Percentiles rank a stretch among this genome's conserved stretches.
Conservation (phyloP, 2,797 vertebrate species). For the Clarias fuscus region DNA sequence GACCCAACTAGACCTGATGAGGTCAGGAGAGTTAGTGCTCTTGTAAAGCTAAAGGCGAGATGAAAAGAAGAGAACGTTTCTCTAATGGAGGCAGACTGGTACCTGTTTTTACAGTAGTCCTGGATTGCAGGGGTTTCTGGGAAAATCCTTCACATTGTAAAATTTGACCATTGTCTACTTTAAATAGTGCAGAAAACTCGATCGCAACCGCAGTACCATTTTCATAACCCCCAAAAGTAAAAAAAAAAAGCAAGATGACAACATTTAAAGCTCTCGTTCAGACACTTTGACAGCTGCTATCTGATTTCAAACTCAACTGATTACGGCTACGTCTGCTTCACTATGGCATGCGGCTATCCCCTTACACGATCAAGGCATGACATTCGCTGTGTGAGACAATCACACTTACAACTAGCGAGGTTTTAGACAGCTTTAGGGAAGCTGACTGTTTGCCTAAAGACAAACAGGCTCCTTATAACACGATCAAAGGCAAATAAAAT, state of each 20-base stretch:
- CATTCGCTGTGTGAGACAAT: neutral
- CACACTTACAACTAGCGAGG: neutral
- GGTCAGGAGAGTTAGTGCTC: slow-evolving; percentile 60
- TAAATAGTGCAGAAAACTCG: neutral
- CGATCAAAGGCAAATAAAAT: neutral
- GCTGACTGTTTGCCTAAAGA: neutral
- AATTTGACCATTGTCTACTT: neutral
- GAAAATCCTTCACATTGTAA: neutral
- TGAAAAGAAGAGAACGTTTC: slow-evolving; percentile 63
- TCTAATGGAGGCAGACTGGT: slow-evolving; percentile 50
- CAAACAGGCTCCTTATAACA: neutral
- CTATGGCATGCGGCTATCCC: neutral
- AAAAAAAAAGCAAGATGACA: neutral
- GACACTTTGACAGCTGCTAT: neutral
- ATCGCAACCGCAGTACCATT: neutral
- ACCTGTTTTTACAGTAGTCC: slow-evolving; percentile 54
- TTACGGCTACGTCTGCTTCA: neutral
- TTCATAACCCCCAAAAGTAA: neutral
- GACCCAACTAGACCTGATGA: slow-evolving; percentile 61
- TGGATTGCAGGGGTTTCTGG: neutral
- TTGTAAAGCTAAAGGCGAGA: slow-evolving; percentile 67
- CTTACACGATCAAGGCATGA: neutral
- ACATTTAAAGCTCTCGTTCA: neutral
- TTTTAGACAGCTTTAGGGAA: neutral
- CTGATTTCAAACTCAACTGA: neutral